Evolutionary conservation across 2,113 vertebrate genomes (phyloP).

Genomic region (Pandion haliaetus): DNA sequence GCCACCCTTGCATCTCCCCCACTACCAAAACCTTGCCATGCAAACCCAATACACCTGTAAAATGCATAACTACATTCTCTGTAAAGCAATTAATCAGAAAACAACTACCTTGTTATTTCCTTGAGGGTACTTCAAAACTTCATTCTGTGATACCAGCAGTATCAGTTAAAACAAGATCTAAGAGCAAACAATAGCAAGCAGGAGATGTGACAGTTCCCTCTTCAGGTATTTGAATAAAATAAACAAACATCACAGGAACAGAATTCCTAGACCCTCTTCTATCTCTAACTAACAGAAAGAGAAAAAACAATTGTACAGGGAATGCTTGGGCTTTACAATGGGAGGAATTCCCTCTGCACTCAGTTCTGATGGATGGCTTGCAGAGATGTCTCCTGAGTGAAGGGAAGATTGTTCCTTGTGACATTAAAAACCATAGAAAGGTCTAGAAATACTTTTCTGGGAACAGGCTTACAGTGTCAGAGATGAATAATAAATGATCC

Average conservation of each 20-base stretch:
- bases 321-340: neutral
- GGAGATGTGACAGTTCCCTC: neutral
- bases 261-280: neutral
- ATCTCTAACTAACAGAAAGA: neutral
- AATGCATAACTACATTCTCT: conserved; percentile 56
- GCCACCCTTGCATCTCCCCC: no score
- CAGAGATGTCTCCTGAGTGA: neutral
- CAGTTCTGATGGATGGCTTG: neutral
- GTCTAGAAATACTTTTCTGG: neutral
- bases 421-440: neutral
- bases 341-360: neutral
- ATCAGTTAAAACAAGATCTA: conserved; percentile 2
- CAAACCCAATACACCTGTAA: neutral
- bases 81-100: conserved; percentile 65
- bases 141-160: neutral
- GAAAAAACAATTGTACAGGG: neutral
- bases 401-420: neutral
- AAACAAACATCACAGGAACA: neutral
- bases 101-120: conserved; percentile 46
- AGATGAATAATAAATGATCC: neutral
- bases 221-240: neutral
- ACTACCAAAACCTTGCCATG: no score
- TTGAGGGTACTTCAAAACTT: conserved; percentile 55
- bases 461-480: neutral
- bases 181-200: neutral